phyloP scores from a whole-genome alignment of 2,797 vertebrate genomes.

The Pseudochromis fuscus region DNA sequence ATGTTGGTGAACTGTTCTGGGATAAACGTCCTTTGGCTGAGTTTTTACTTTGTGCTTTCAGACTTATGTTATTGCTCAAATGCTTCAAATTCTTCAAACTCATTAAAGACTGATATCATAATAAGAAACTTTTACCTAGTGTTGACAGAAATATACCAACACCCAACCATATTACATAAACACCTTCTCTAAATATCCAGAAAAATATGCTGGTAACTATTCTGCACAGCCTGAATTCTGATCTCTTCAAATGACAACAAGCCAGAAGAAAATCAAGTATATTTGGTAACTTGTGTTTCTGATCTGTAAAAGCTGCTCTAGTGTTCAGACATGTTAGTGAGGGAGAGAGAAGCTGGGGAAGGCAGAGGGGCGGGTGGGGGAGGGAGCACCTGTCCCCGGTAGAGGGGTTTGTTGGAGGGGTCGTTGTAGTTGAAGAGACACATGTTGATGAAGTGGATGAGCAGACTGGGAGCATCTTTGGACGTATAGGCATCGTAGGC shows the following conservation, averaged over 20 bases:
- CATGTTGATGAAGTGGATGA: conserved; percentile 99
- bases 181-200: too few species aligned
- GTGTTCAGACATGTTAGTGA: neutral
- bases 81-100: too few species aligned
- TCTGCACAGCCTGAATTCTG: neutral
- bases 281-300: neutral
- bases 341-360: neutral
- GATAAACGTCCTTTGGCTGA: too few species aligned
- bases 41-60: too few species aligned
- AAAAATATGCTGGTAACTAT: too few species aligned
- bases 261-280: neutral
- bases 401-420: conserved; percentile 88
- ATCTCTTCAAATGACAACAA: neutral
- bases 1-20: too few species aligned
- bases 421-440: conserved; percentile 97
- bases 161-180: too few species aligned
- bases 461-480: conserved; percentile 93
- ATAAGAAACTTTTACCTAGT: too few species aligned
- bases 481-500: conserved; percentile 92
- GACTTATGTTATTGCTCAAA: too few species aligned
- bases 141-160: too few species aligned
- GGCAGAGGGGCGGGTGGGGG: conserved; percentile 28
- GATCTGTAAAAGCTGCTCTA: neutral
- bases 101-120: too few species aligned
- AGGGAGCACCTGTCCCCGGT: conserved; percentile 92